Conservation (phyloP, 2,888 invertebrate genomes). For the Phragmatobia fuliginosa region DNA sequence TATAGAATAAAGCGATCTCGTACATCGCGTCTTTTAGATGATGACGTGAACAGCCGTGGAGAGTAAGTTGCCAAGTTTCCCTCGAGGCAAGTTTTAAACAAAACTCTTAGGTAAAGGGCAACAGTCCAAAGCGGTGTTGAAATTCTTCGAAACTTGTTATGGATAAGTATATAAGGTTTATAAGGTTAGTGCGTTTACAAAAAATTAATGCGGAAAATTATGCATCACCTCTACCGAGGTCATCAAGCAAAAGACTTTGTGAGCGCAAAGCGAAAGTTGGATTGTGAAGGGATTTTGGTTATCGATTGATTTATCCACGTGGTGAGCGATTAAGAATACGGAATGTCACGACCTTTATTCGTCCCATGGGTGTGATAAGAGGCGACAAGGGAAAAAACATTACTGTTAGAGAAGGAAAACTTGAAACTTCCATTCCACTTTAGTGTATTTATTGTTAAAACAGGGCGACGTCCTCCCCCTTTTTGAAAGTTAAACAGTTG, state of each 20-base stretch:
- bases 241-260: neutral
- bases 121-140: neutral
- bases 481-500: too few species aligned
- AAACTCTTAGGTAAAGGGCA: slow-evolving; percentile 4
- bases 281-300: neutral
- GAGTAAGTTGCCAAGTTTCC: neutral
- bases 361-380: too few species aligned
- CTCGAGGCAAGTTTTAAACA: slow-evolving; percentile 2
- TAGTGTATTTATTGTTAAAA: too few species aligned
- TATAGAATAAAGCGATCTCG: slow-evolving; percentile 4
- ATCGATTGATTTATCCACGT: too few species aligned
- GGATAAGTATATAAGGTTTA: neutral
- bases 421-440: too few species aligned
- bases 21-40: neutral
- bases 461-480: too few species aligned
- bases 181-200: neutral
- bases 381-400: neutral
- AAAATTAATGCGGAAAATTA: neutral
- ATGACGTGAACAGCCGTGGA: slow-evolving; percentile 5
- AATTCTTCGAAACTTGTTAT: slow-evolving; percentile 3
- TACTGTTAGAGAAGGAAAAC: too few species aligned
- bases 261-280: neutral
- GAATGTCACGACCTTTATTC: too few species aligned
- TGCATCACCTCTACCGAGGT: neutral
- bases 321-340: too few species aligned